These are phyloP conservation scores for Callaeas wilsoni DNA, from an alignment of 2,113 vertebrate genomes.

Conservation along the genomic window DNA sequence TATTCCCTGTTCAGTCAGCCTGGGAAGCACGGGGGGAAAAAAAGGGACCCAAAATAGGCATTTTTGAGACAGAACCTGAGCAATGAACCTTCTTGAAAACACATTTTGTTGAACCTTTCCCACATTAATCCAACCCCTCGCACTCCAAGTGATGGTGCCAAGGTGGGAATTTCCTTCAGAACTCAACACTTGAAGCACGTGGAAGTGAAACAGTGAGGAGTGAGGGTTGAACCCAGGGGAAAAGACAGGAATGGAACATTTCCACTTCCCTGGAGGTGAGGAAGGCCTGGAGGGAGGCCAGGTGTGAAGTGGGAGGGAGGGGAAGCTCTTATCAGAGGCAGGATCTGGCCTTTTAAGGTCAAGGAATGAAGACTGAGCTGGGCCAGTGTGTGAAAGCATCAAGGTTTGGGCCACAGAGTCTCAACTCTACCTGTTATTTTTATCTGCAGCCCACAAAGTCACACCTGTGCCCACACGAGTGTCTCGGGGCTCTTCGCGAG, in stretches of 20 bases:
- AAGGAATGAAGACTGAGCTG: not conserved
- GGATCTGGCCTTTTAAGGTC: constrained; percentile 21
- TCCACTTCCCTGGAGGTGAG: not conserved
- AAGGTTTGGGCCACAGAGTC: not conserved
- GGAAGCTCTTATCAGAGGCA: not conserved
- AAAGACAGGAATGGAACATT: not conserved
- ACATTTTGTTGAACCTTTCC: not conserved
- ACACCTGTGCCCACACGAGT: not conserved
- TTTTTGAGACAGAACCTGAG: not conserved
- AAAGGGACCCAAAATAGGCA: not conserved
- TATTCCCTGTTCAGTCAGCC: not conserved
- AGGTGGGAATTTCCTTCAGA: not conserved
- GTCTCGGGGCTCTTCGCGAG: not conserved
- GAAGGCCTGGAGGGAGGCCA: not conserved
- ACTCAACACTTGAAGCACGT: not conserved
- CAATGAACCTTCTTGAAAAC: not conserved
- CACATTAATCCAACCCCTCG: not conserved
- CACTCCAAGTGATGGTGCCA: not conserved
- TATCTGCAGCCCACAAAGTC: not conserved
- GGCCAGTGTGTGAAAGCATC: not conserved
- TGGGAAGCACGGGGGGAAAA: not conserved
- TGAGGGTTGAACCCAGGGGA: not conserved
- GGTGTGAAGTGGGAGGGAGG: not conserved
- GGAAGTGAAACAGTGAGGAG: not conserved
- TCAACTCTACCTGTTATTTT: not conserved